A percentile compares a stretch with the other conserved stretches of the same genome.
Evolutionary conservation across 2,888 invertebrate species (phyloP).

Genomic region (Papilio gigon): DNA sequence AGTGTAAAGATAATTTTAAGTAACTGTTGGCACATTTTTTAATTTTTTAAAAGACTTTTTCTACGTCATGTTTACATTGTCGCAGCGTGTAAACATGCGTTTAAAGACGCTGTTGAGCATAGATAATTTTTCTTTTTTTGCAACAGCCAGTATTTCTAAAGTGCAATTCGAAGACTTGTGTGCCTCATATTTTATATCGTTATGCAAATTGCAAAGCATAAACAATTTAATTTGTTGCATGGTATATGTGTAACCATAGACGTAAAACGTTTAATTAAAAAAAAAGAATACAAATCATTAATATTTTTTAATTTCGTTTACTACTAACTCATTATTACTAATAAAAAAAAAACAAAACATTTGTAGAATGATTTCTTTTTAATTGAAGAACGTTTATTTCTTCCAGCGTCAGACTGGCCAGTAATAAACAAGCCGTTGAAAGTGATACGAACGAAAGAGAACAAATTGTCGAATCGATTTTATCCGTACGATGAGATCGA

Average conservation of each 20-base stretch:
- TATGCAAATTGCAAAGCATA: not conserved
- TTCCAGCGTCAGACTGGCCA: conserved; percentile 93
- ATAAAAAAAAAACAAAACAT: not conserved
- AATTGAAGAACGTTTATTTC: conserved; percentile 47
- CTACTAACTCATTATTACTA: too few species aligned
- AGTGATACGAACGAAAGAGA: conserved; percentile 94
- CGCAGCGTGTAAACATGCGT: not conserved
- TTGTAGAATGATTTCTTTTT: conserved; percentile 9
- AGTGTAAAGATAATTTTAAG: conserved; percentile 6
- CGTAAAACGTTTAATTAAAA: too few species aligned
- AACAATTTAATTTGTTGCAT: not conserved
- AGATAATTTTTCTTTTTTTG: conserved; percentile 4
- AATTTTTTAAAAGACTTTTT: conserved; percentile 29
- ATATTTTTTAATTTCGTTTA: too few species aligned
- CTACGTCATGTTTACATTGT: conserved; percentile 27
- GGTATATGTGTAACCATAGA: too few species aligned
- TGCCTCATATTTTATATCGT: not conserved
- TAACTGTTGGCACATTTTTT: conserved; percentile 19
- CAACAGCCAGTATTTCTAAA: not conserved
- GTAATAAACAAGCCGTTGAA: conserved; percentile 93
- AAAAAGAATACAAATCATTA: too few species aligned
- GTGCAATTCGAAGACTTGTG: not conserved
- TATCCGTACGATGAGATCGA: conserved; percentile 98
- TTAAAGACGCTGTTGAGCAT: not conserved
- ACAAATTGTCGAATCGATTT: conserved; percentile 97